Evolutionary conservation across 2,113 vertebrate genomes (phyloP).

Genomic region (Caracal caracal): DNA sequence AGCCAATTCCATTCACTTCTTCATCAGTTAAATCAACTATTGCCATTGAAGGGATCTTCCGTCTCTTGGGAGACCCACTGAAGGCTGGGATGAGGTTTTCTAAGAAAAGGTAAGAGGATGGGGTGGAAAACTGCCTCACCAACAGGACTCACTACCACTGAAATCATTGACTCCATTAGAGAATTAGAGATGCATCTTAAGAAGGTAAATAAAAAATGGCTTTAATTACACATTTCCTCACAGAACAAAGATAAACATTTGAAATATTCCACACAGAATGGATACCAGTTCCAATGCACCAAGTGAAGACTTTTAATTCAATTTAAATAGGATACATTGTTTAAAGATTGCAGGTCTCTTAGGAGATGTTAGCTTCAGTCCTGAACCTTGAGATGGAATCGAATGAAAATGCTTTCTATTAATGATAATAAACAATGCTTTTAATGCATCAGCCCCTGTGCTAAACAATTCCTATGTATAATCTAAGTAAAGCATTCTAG

Average conservation of each 20-base stretch:
- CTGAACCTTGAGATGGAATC: neutral
- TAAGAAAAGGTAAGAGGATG: neutral
- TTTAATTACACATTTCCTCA: neutral
- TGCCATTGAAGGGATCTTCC: neutral
- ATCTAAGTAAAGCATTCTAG: neutral
- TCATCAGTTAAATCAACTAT: neutral
- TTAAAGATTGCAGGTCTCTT: neutral
- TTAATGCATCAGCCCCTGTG: neutral
- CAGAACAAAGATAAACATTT: constrained; percentile 27
- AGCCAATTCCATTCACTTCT: neutral
- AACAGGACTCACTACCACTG: neutral
- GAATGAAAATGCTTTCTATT: neutral
- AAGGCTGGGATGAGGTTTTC: neutral
- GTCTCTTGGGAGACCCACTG: neutral
- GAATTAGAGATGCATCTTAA: neutral
- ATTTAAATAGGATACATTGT: neutral
- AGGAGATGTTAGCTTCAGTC: neutral
- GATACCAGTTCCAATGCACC: neutral
- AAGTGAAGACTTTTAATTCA: neutral
- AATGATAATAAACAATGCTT: neutral
- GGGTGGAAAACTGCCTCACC: neutral
- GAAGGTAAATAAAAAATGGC: neutral
- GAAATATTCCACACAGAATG: neutral
- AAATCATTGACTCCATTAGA: neutral
- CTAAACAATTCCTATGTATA: neutral